Percentiles rank a stretch among this genome's conserved stretches.
These are phyloP conservation scores for Propithecus perrieri DNA, from an alignment of 2,797 vertebrate species.

Conservation along the genomic window DNA sequence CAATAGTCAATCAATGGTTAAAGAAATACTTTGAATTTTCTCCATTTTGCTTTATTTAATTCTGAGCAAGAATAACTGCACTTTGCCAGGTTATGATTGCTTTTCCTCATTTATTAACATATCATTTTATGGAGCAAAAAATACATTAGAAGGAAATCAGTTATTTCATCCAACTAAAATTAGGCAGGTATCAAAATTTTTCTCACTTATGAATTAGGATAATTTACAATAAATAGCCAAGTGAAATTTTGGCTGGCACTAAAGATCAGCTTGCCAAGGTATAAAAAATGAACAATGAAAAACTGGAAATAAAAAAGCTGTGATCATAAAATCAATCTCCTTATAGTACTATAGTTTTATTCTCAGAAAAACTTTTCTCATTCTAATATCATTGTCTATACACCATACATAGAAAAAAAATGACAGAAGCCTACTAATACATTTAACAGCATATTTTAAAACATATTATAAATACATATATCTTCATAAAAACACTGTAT, in stretches of 20 bases:
- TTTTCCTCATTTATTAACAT: slow-evolving; percentile 44
- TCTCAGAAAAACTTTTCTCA: not conserved
- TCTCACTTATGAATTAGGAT: not conserved
- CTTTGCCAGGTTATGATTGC: slow-evolving; percentile 20
- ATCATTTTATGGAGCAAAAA: slow-evolving; percentile 8
- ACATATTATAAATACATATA: not conserved
- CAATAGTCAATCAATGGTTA: not conserved
- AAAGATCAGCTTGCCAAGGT: slow-evolving; percentile 7
- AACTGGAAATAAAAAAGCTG: not conserved
- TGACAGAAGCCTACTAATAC: not conserved
- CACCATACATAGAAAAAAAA: not conserved
- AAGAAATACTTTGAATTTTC: not conserved
- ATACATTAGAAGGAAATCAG: not conserved
- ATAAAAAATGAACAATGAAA: slow-evolving; percentile 38
- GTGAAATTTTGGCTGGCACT: not conserved
- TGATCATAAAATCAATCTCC: slow-evolving; percentile 15
- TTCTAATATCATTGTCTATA: not conserved
- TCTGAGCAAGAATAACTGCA: not conserved
- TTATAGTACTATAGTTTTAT: not conserved
- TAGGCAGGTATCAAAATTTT: not conserved
- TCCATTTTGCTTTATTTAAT: not conserved
- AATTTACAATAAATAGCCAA: slow-evolving; percentile 45
- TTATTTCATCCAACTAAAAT: slow-evolving; percentile 40
- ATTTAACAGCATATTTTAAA: slow-evolving; percentile 34
- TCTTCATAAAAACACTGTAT: not conserved